These are phyloP conservation scores for Gonatopus flavifemur DNA, from an alignment of 1,140 invertebrate species.

Conservation along the genomic window DNA sequence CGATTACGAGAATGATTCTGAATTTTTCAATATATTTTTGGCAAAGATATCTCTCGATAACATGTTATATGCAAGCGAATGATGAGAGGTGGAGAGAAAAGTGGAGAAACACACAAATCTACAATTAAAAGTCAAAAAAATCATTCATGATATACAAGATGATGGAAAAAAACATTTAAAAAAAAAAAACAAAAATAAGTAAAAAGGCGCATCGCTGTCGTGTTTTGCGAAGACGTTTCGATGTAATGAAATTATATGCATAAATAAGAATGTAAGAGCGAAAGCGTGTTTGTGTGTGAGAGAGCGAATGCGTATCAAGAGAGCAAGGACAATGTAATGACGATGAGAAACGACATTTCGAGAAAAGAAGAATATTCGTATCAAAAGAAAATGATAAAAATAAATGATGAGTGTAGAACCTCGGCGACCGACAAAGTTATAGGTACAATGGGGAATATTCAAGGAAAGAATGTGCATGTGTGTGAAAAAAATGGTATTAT, in stretches of 20 bases:
- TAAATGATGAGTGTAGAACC: conserved; percentile 57
- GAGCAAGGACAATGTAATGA: conserved; percentile 17
- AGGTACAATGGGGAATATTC: no score
- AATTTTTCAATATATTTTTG: conserved; percentile 60
- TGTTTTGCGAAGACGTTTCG: conserved; percentile 54
- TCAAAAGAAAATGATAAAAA: conserved; percentile 49
- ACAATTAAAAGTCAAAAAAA: no score
- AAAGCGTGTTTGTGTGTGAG: conserved; percentile 1
- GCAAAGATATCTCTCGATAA: conserved; percentile 59
- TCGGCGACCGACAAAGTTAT: conserved; percentile 54
- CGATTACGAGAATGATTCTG: conserved; percentile 52
- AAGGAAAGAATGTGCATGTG: conserved; percentile 25
- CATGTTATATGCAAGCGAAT: conserved; percentile 55
- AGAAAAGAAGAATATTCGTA: conserved; percentile 51
- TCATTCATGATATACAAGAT: no score
- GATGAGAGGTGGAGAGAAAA: conserved; percentile 16
- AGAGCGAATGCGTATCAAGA: conserved; percentile 7
- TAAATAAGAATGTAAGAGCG: conserved; percentile 15
- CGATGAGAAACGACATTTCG: conserved; percentile 14
- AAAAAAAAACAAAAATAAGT: conserved; percentile 10
- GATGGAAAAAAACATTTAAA: no score
- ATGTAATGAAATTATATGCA: conserved; percentile 50
- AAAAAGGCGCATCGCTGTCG: conserved; percentile 47
- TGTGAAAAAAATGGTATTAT: conserved; percentile 27
- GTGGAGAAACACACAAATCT: no score